These are phyloP conservation scores for Lordiphosa mommai DNA, from an alignment of 1,140 invertebrate species.

Conservation along the genomic window DNA sequence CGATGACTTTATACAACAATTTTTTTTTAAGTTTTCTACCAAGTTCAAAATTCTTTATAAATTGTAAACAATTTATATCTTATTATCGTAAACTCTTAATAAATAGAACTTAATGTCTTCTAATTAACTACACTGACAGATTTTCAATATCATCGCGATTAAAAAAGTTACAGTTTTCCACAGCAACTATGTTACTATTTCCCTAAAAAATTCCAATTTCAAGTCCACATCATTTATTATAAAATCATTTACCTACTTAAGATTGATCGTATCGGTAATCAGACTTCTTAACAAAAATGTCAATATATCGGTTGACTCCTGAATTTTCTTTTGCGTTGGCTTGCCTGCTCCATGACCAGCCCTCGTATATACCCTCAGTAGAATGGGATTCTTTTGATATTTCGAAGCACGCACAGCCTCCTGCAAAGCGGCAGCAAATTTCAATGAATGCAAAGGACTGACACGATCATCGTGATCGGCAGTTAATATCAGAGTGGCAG, in stretches of 20 bases:
- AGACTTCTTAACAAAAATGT: conserved; percentile 90
- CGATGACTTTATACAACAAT: no score
- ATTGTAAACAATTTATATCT: no score
- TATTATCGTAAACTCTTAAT: no score
- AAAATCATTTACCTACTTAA: conserved; percentile 10
- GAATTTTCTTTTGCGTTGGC: conserved; percentile 90
- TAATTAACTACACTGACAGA: no score
- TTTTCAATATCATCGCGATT: no score
- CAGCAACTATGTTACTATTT: no score
- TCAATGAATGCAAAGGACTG: conserved; percentile 96
- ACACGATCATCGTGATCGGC: conserved; percentile 99
- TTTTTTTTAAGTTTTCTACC: no score
- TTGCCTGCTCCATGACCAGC: conserved; percentile 98
- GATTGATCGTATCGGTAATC: conserved; percentile 74
- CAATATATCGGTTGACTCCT: conserved; percentile 92
- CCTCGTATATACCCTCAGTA: conserved; percentile 95
- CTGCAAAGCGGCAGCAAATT: conserved; percentile 96
- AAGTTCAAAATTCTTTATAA: no score
- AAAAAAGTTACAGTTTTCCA: no score
- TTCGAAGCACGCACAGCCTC: conserved; percentile 84
- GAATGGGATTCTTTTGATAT: conserved; percentile 90
- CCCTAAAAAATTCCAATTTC: no score
- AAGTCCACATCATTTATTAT: no score
- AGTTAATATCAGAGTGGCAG: conserved; percentile 93
- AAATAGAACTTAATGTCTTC: no score